Base-by-base conservation (phyloP, 2,888 invertebrate genomes). In the Ectemnius lituratus region DNA sequence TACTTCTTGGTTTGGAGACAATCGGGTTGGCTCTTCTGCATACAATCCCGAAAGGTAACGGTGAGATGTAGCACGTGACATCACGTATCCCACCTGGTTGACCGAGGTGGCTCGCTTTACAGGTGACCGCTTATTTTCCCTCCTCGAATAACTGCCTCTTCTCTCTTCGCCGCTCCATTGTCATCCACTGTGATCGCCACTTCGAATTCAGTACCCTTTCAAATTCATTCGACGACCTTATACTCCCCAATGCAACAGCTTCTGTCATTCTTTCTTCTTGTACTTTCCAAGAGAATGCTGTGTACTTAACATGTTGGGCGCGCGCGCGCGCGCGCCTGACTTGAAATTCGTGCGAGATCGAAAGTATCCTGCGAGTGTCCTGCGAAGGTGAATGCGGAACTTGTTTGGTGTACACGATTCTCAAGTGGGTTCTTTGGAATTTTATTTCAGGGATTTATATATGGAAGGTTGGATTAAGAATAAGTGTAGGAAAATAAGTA, bases 21-120 rank as follows among this genome's bases (percentile, higher is more conserved):
- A 84, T 82, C 79, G 79, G 65, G 60, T 73, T 68, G 73, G 70
- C 77, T 68, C 70, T 11, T 73, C 77, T 70, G 76, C 79, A 78
- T 80, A 78, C 78, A 76, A 76, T 81, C 71, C 80, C 57, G 64
- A 49, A 37, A 62, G 46, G 77, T 84, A 86, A 86, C 86, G 84
- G 85, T 86, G 77, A 79, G 76, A 75, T 75, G 67, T 73, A 72
- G 79, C 78, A 79, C 85, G 85, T 84, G 86, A 85, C 85, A 81
- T 81, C 84, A 84, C 85, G 85, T 82, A 81, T 72, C 75, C 72
- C 73, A 79, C 74, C 79, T 70, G 78, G 64, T 66, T 76, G 78
- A 76, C 75, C 79, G 67, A 76, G 70, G 60, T 59, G 59, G 74
- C 75, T 75, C 71, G 79, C 74, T 73, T 74, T 80, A 80, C 84